Evolutionary conservation across 1,140 invertebrate species (phyloP), one percentile per base, ranked within the genome.

Genomic region (Piezodorus guildinii): DNA sequence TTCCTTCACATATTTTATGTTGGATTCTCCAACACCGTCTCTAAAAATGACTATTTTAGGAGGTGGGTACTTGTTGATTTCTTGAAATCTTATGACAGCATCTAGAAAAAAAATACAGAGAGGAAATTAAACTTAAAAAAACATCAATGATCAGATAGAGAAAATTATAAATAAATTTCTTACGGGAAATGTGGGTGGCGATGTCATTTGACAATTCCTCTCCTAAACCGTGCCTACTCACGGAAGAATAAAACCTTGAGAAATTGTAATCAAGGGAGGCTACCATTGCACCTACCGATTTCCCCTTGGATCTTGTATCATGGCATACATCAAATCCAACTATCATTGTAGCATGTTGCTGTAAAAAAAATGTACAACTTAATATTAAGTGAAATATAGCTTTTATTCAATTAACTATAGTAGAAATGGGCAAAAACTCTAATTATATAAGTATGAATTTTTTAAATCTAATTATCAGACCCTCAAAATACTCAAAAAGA

Each of bases 241-340:
- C 83, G 0, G 77, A 77, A 44, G 82, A 86, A 72, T 77, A 91
- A 75, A 86, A 94, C 21, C 82, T 73, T 0, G 83, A 83, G 62
- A 80, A 77, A 27, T 68, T 65, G 15, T 73, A 73, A 71, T 94
- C 85, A 43, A 88, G 76, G 0, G 87, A 86, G 0, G 87, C 83
- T 0, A 94, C 90, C 74, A 94, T 83, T 0, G 83, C 81, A 60
- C 90, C 83, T 76, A 82, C 85, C 69, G 83, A 80, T 71, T 80
- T 80, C 56, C 74, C 73, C 70, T 81, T 82, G 49, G 74, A 72
- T 1, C 76, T 76, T 0, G 83, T 79, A 52, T 92, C 88, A 70
- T 94, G 91, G 68, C 89, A 93, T 0, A 91, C 86, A 72, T 95
- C 92, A 69, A 90, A 91, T 2, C 92, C 92, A 17, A 91, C 77